Base-by-base conservation (phyloP, 2,113 vertebrate genomes). In the Dasyornis broadbenti region DNA sequence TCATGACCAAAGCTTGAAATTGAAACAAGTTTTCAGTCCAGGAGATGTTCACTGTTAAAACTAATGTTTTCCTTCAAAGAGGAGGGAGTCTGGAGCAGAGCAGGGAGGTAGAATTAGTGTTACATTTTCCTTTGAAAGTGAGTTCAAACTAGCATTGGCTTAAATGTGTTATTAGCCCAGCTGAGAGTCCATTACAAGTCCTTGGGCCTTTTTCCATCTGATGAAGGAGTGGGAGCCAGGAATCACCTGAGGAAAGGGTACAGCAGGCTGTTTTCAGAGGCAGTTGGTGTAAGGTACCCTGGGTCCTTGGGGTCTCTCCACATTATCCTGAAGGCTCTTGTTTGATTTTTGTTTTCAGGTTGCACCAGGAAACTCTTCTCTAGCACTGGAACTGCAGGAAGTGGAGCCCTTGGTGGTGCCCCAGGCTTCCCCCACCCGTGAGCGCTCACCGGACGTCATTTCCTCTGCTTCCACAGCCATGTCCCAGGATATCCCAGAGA, bases 401-500 rank as follows among this genome's bases (percentile, higher is more conserved):
- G 97, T 99, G 73, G 99, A 99, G 76, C 98, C 99, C 14, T 98
- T 99, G 87, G 97, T 99, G 80, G 97, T 98, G 18, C 97, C 98
- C 4, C 98, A 99, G 96, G 97, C 98, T 23, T 99, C 99, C 30
- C 99, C 99, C 1, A 99, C 99, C 33, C 98, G 99, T 0, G 98
- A 99, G 40, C 99, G 99, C 60, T 99, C 99, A 6, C 99, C 99
- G 0, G 99, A 99, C 1, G 99, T 99, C 91, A 99, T 99, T 95
- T 99, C 99, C 63, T 99, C 99, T 1, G 99, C 99, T 77, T 99
- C 99, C 72, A 99, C 99, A 8, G 99, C 98, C 94, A 98, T 99
- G 97, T 99, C 99, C 40, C 99, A 99, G 92, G 99, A 99, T 49
- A 99, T 99, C 94, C 99, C 99, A 1, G 99, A 99, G 97, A 99